Evolutionary conservation across 2,797 vertebrate genomes (phyloP), one percentile per base, ranked within the genome.

Genomic region (Pseudopleuronectes americanus): DNA sequence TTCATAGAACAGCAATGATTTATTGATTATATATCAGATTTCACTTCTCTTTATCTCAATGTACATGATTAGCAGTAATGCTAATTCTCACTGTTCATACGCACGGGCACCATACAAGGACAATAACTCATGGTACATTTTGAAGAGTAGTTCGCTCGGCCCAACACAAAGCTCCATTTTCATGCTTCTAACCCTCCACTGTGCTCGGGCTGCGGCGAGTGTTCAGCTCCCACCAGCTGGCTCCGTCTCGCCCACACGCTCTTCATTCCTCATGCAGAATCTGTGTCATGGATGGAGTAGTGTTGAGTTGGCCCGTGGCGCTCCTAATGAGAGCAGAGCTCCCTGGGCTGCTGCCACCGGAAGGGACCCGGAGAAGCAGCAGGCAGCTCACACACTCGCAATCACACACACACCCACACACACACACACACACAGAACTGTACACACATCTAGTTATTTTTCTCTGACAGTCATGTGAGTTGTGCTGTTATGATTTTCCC

Each of bases 281-380:
- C 71, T 80, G 72, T 79, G 74, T 79, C 77, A 58, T 78, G 76
- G 77, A 66, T 64, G 60, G 68, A 82, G 79, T 57, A 21, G 57
- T 65, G 80, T 81, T 55, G 79, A 74, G 80, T 75, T 79, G 76
- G 82, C 79, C 66, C 8, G 17, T 26, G 49, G 65, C 12, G 4
- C 49, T 79, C 51, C 81, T 85, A 81, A 87, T 81, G 85, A 90
- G 76, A 76, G 82, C 58, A 67, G 64, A 70, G 71, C 81, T 87
- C 73, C 75, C 85, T 28, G 63, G 56, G 78, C 73, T 53, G 76
- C 84, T 83, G 80, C 85, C 85, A 77, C 77, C 70, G 69, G 69
- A 65, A 80, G 23, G 1, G 64, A 80, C 53, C 60, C 38, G 10
- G 41, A 64, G 51, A 74, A 56, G 57, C 78, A 55, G 73, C 54